Base-by-base conservation (phyloP, 2,113 vertebrate species). In the Oncorhynchus nerka region DNA sequence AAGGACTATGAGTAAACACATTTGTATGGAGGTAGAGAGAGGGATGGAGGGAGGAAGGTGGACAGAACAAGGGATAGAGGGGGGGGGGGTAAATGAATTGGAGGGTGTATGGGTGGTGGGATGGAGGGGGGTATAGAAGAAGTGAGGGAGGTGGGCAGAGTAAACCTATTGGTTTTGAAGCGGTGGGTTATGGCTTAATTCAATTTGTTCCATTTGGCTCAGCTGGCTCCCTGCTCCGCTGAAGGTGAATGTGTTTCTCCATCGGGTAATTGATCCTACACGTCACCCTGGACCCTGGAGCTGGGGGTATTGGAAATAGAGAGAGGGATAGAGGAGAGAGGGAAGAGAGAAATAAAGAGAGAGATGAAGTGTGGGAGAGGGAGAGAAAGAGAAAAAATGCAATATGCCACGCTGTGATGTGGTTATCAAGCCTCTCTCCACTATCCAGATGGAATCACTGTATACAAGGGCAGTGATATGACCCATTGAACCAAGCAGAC, bases 171-270 rank as follows among this genome's bases (percentile, higher is more conserved):
- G 82, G 83, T 86, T 88, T 84, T 87, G 70, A 72, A 83, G 80
- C 73, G 20, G 34, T n/a, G 84, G 87, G 83, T 85, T 91, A 83
- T 89, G 87, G 85, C 83, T 89, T 89, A 84, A 91, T 90, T 92
- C 82, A 88, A 81, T 91, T 90, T 90, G 87, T 91, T 90, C 88
- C 83, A 88, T 87, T 90, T 83, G 83, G 84, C 81, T 86, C 86
- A 78, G 89, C 81, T 89, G 89, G 79, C 81, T 89, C 64, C 66
- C 70, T 57, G 88, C 86, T 90, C 79, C 83, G 77, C 79, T 87
- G 83, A 84, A 92, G 89, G 87, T 84, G 84, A 90, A 85, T 86
- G 85, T 85, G 82, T 85, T 86, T 81, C 77, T 87, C 75, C 78
- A 84, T 88, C 32, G 74, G 61, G 85, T 89, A 90, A 91, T 90